Evolutionary conservation across 2,113 vertebrate genomes (phyloP).

Genomic region (Alosa alosa): DNA sequence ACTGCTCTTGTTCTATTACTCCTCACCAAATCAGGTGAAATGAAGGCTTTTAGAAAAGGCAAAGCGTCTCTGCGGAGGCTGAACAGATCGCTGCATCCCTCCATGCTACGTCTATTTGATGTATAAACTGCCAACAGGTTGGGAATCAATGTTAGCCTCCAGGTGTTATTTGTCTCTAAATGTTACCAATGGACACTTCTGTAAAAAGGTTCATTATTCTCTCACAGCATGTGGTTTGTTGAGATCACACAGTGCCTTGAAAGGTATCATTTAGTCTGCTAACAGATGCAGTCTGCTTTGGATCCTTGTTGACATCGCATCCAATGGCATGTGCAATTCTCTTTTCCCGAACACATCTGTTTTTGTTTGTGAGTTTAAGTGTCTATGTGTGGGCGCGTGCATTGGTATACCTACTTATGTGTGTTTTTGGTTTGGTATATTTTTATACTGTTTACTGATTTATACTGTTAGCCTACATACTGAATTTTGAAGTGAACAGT

Average conservation of each 20-base stretch:
- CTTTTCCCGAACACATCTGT: background rate
- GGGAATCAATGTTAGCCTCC: background rate
- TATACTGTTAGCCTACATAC: background rate
- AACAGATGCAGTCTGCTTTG: background rate
- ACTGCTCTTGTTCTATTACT: background rate
- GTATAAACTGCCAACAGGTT: constrained; percentile 5
- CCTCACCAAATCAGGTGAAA: background rate
- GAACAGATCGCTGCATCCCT: background rate
- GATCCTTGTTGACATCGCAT: constrained; percentile 3
- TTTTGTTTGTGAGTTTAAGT: background rate
- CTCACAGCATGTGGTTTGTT: background rate
- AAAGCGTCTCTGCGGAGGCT: background rate
- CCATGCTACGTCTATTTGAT: background rate
- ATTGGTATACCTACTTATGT: background rate
- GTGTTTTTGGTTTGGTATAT: background rate
- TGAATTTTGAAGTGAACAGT: background rate
- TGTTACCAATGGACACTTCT: background rate
- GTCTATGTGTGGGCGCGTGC: background rate
- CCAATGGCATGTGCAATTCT: background rate
- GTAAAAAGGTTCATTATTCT: constrained; percentile 12
- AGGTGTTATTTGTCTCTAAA: constrained; percentile 20
- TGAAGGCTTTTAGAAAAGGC: background rate
- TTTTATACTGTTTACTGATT: background rate
- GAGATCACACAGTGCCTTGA: background rate
- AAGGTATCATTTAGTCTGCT: background rate